These are phyloP conservation scores for Microcebus lehilahytsara DNA, from an alignment of 2,113 vertebrate genomes.

Conservation along the genomic window DNA sequence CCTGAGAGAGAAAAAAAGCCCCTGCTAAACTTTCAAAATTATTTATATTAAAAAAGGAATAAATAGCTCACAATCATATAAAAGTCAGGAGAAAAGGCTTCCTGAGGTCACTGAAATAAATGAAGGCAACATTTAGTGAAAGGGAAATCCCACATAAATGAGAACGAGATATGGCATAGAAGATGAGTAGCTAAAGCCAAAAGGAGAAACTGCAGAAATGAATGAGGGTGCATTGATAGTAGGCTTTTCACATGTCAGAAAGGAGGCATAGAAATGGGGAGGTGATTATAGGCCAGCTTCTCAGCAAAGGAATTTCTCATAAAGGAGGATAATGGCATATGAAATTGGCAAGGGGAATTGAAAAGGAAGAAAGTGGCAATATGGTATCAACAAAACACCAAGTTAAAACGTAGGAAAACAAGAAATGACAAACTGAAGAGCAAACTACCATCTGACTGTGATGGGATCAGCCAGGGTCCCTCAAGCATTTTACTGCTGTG, in stretches of 20 bases:
- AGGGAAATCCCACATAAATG: slow-evolving; percentile 63
- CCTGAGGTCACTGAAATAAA: slow-evolving; percentile 62
- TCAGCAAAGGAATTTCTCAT: slow-evolving; percentile 57
- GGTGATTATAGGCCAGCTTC: slow-evolving; percentile 50
- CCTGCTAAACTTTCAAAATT: slow-evolving; percentile 63
- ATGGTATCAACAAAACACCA: slow-evolving; percentile 30
- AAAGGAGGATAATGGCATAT: slow-evolving; percentile 56
- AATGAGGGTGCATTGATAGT: slow-evolving; percentile 45
- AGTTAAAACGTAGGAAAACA: slow-evolving; percentile 52
- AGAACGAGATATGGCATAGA: slow-evolving; percentile 45
- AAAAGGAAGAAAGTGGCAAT: slow-evolving; percentile 64
- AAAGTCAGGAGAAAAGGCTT: slow-evolving; percentile 71
- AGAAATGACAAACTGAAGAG: not conserved
- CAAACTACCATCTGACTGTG: slow-evolving; percentile 27
- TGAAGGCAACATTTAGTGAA: slow-evolving; percentile 74
- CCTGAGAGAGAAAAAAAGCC: not conserved
- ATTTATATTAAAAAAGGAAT: slow-evolving; percentile 73
- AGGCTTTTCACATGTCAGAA: slow-evolving; percentile 63
- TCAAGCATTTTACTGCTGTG: not conserved
- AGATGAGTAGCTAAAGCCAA: slow-evolving; percentile 61
- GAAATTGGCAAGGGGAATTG: slow-evolving; percentile 50
- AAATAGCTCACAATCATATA: slow-evolving; percentile 70
- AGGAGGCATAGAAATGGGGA: not conserved
- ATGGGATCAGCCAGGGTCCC: slow-evolving; percentile 41
- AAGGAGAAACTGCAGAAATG: slow-evolving; percentile 47